Evolutionary conservation across 2,113 vertebrate species (phyloP).

Genomic region (Vidua chalybeata): DNA sequence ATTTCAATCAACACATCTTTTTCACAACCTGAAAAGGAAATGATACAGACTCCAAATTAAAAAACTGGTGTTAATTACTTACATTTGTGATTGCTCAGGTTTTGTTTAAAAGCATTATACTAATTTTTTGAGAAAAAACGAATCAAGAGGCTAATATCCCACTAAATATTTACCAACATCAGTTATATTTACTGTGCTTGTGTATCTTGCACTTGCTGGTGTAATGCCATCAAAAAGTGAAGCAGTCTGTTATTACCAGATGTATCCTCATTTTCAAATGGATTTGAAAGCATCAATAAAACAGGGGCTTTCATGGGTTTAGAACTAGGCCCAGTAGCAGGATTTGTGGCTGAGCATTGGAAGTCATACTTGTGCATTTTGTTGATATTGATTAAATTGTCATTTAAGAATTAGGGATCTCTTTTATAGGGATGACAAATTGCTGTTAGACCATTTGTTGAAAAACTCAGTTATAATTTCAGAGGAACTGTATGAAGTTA

Average conservation of each 20-base stretch:
- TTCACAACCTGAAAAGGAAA: conserved; percentile 72
- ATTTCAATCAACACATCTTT: conserved; percentile 78
- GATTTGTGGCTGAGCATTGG: not conserved
- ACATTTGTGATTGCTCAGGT: not conserved
- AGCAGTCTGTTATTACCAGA: not conserved
- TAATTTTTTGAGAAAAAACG: not conserved
- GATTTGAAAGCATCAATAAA: not conserved
- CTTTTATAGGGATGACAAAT: not conserved
- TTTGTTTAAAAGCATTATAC: not conserved
- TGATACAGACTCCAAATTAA: not conserved
- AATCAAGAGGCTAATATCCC: not conserved
- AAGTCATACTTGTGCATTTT: not conserved
- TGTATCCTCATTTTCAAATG: not conserved
- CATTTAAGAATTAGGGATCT: not conserved
- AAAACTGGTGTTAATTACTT: not conserved
- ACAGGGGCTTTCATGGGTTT: not conserved
- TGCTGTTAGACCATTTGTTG: not conserved
- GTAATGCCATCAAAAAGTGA: not conserved
- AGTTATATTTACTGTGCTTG: not conserved
- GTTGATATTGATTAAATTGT: not conserved
- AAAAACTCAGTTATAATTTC: not conserved
- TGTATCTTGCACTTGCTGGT: not conserved
- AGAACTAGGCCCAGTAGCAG: not conserved
- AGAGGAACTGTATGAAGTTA: not conserved
- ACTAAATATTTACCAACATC: not conserved